Evolutionary conservation across 2,797 vertebrate genomes (phyloP).

Genomic region (Chelon auratus): DNA sequence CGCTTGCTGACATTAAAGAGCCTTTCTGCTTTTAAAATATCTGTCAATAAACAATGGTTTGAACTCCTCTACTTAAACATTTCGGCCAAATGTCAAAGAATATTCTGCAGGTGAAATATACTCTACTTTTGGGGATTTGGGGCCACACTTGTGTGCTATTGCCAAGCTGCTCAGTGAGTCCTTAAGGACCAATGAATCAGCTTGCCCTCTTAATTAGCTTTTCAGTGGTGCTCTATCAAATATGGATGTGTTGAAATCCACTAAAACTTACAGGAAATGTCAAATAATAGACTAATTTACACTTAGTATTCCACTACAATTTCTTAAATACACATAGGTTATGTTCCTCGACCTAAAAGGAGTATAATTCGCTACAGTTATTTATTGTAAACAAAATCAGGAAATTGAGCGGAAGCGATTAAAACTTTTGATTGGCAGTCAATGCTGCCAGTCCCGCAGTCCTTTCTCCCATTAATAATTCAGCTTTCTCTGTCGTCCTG

Average conservation of each 20-base stretch:
- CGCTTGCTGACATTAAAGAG: neutral
- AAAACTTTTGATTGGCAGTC: conserved; percentile 34
- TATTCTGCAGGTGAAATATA: neutral
- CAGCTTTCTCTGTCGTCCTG: conserved; percentile 52
- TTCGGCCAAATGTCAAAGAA: neutral
- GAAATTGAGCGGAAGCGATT: neutral
- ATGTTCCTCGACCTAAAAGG: neutral
- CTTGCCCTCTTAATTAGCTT: conserved; percentile 16
- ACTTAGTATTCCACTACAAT: neutral
- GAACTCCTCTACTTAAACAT: neutral
- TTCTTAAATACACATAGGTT: neutral
- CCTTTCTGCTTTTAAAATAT: neutral
- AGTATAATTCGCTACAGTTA: too few species aligned
- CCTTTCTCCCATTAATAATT: conserved; percentile 35
- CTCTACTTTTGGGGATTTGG: neutral
- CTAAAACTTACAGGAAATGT: neutral
- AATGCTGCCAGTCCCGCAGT: conserved; percentile 28
- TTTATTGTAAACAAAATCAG: too few species aligned
- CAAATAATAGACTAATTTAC: neutral
- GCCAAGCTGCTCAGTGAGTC: neutral
- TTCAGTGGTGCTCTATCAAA: conserved; percentile 18
- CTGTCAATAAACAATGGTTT: neutral
- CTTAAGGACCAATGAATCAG: conserved; percentile 16
- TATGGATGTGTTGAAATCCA: neutral
- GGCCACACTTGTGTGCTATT: neutral